Conservation (phyloP, 2,888 invertebrate species). For the Drosophila neonasuta region DNA sequence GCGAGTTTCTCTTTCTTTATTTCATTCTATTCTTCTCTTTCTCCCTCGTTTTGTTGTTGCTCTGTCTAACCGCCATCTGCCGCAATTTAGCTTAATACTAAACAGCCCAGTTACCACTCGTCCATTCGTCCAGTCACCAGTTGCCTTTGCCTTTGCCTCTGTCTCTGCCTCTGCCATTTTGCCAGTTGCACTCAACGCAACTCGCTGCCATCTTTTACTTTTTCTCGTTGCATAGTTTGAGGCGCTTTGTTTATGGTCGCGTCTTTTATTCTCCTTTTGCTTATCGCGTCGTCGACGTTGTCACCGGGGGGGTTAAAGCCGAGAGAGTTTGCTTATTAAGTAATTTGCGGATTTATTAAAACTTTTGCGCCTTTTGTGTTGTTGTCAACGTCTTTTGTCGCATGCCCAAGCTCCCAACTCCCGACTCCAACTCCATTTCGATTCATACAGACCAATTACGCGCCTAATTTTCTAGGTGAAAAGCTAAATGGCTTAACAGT, state of each 20-base stretch:
- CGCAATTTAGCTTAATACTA: conserved; percentile 59
- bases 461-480: conserved; percentile 63
- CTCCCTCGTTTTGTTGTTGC: conserved; percentile 23
- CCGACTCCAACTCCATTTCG: neutral
- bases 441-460: conserved; percentile 57
- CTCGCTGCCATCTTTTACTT: neutral
- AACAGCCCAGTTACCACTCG: conserved; percentile 36
- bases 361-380: conserved; percentile 63
- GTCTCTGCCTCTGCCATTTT: neutral
- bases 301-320: conserved; percentile 8
- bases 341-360: conserved; percentile 77
- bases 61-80: conserved; percentile 62
- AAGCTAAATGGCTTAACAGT: conserved; percentile 28
- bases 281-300: conserved; percentile 37
- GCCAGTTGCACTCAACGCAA: neutral
- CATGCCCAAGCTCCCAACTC: neutral
- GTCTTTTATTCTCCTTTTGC: conserved; percentile 30
- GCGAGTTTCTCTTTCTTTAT: conserved; percentile 5
- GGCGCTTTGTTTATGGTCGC: conserved; percentile 62
- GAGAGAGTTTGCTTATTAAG: conserved; percentile 67
- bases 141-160: conserved; percentile 5
- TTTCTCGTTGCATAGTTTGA: conserved; percentile 51
- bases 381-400: conserved; percentile 34
- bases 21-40: neutral
- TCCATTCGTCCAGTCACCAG: conserved; percentile 11